Base-by-base conservation (phyloP, 2,888 invertebrate genomes). In the Apotomis betuletana region DNA sequence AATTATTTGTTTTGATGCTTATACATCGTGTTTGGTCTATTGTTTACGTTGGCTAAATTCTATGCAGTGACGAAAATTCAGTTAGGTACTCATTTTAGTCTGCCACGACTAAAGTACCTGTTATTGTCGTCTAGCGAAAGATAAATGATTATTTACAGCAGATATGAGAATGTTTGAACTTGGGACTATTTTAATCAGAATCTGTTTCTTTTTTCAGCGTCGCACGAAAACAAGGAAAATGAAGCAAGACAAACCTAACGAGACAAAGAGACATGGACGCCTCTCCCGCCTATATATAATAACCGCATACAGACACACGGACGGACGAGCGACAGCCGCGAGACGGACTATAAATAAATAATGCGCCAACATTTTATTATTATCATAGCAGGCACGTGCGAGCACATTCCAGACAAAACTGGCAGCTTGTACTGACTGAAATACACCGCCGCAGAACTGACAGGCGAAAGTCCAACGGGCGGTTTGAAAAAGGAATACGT, bases 291-390 rank as follows among this genome's bases (percentile, higher is more conserved):
- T 83, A 87, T 85, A 87, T 87, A 87, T 87, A 87, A 85, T 85
- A 86, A 85, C 84, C 86, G 81, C 81, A 81, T 75, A 78, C 79
- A 78, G 86, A 83, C 85, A 85, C 87, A 89, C 90, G 87, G 90
- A 91, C 91, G 87, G 89, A 90, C 91, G 90, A 88, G 86, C 92
- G 92, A 92, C 92, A 92, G 92, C 91, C 91, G 92, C 91, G 87
- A 90, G 89, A 88, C 88, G 85, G 83, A 86, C 92, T 92, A 93
- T 93, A 92, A 92, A 93, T 92, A 92, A 92, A 91, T 92, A 91
- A 92, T 92, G 91, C 92, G 91, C 91, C 90, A 92, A 90, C 91
- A 92, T 92, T 91, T 92, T 92, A 92, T 92, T 92, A 92, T 93
- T 91, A 92, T 93, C 91, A 83, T 82, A 91, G 90, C 87, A 88